Conservation (phyloP, 1,140 invertebrate species). For the Heterodera carotae region DNA sequence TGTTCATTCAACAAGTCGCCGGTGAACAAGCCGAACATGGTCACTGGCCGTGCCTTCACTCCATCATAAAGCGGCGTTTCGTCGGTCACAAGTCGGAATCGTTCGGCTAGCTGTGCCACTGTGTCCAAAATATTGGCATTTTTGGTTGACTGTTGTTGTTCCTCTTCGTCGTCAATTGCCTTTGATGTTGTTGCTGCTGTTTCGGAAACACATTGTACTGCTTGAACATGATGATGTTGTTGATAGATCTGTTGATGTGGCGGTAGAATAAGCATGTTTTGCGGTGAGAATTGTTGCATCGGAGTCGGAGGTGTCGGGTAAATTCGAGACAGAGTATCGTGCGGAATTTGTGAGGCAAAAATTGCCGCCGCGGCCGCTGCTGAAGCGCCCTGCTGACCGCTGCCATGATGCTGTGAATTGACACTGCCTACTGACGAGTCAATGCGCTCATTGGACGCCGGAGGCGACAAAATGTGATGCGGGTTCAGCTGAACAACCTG, state of each 20-base stretch:
- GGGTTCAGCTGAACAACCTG: neutral
- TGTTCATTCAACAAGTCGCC: slow-evolving; percentile 8
- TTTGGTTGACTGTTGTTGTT: neutral
- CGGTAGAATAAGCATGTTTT: slow-evolving; percentile 39
- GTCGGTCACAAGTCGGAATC: neutral
- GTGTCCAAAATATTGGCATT: neutral
- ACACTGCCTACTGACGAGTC: slow-evolving; percentile 25
- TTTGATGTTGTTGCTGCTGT: neutral
- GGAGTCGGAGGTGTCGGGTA: slow-evolving; percentile 51
- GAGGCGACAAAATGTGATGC: slow-evolving; percentile 40
- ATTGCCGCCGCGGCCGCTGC: neutral
- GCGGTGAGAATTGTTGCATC: slow-evolving; percentile 54
- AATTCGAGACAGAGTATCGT: slow-evolving; percentile 45
- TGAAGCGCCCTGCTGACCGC: neutral
- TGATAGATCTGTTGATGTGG: slow-evolving; percentile 6
- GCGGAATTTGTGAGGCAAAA: slow-evolving; percentile 2
- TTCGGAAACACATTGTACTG: neutral
- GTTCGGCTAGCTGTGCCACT: neutral
- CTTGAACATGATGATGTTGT: slow-evolving; percentile 11
- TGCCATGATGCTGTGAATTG: neutral
- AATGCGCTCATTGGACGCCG: slow-evolving; percentile 45
- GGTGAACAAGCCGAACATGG: neutral
- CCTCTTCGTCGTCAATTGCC: neutral
- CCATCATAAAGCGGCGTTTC: slow-evolving; percentile 6
- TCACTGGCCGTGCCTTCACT: neutral